These are phyloP conservation scores for Amblyraja radiata DNA, from an alignment of 2,797 vertebrate species.

Conservation along the genomic window DNA sequence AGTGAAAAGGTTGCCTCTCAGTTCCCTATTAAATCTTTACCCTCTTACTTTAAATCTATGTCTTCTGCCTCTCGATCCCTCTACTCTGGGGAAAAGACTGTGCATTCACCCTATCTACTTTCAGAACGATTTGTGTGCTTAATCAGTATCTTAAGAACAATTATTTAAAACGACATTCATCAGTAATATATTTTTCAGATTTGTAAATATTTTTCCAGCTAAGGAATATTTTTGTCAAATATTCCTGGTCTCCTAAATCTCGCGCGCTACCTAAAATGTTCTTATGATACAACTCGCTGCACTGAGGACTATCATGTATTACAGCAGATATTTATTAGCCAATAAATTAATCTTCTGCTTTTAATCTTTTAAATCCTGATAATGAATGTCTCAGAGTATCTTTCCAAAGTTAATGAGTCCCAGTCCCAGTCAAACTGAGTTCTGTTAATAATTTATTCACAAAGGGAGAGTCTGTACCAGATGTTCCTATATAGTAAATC, in stretches of 20 bases:
- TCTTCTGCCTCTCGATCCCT: too few relatives aligned
- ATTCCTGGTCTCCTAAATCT: slow-evolving; percentile 18
- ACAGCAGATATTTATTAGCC: slow-evolving; percentile 45
- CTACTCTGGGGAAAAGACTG: too few relatives aligned
- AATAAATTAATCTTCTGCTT: slow-evolving; percentile 47
- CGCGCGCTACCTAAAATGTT: not conserved
- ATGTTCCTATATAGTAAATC: slow-evolving; percentile 53
- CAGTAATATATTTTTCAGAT: slow-evolving; percentile 3
- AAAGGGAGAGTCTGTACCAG: slow-evolving; percentile 52
- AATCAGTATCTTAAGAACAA: not conserved
- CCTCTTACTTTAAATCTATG: too few relatives aligned
- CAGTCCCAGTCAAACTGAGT: slow-evolving; percentile 45
- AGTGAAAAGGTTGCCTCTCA: too few relatives aligned
- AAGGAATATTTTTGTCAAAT: not conserved
- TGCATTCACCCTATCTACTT: too few relatives aligned
- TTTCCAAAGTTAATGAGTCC: slow-evolving; percentile 42
- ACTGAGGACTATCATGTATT: slow-evolving; percentile 39
- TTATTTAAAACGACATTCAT: not conserved
- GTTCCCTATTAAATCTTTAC: too few relatives aligned
- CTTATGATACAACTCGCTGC: slow-evolving; percentile 15
- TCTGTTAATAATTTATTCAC: slow-evolving; percentile 52
- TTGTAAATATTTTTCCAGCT: too few relatives aligned
- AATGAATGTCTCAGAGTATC: slow-evolving; percentile 38
- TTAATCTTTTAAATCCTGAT: slow-evolving; percentile 43
- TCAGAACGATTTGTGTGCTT: not conserved